Evolutionary conservation across 2,113 vertebrate genomes (phyloP).

Genomic region (Cololabis saira): DNA sequence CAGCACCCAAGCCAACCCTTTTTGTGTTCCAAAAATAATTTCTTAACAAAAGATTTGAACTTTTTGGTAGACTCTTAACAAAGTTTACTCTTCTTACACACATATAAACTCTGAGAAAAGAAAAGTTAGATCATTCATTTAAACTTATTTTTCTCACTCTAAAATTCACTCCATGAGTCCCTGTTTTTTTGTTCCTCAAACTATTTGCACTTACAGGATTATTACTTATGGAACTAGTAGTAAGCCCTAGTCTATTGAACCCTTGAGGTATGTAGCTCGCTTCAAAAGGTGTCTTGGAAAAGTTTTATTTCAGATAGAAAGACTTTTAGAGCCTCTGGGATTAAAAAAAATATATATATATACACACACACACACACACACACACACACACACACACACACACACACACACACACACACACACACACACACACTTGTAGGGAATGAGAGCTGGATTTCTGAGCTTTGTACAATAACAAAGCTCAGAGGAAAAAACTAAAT

Average conservation of each 20-base stretch:
- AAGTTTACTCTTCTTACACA: neutral
- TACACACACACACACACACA: no score
- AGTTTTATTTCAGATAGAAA: slow-evolving; percentile 58
- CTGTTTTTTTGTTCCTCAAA: slow-evolving; percentile 22
- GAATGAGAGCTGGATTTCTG: slow-evolving; percentile 22
- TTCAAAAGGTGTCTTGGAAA: slow-evolving; percentile 69
- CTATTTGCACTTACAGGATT: slow-evolving; percentile 36
- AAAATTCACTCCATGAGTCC: slow-evolving; percentile 30
- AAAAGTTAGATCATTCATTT: slow-evolving; percentile 12
- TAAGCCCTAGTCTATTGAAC: slow-evolving; percentile 41
- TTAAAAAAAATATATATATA: slow-evolving; percentile 3
- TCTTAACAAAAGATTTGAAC: no score
- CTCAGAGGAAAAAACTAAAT: no score
- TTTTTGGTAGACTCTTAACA: no score
- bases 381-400: no score
- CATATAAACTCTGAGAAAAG: neutral
- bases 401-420: no score
- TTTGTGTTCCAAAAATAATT: no score
- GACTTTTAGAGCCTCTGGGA: slow-evolving; percentile 44
- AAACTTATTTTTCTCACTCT: slow-evolving; percentile 20
- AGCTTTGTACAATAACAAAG: slow-evolving; percentile 32
- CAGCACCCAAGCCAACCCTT: no score
- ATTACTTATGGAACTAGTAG: slow-evolving; percentile 38
- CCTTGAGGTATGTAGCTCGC: slow-evolving; percentile 57
- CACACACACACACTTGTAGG: no score